Percentiles rank a stretch among this genome's conserved stretches.
phyloP scores from a whole-genome alignment of 2,113 vertebrate species.

The Tragelaphus buxtoni region DNA sequence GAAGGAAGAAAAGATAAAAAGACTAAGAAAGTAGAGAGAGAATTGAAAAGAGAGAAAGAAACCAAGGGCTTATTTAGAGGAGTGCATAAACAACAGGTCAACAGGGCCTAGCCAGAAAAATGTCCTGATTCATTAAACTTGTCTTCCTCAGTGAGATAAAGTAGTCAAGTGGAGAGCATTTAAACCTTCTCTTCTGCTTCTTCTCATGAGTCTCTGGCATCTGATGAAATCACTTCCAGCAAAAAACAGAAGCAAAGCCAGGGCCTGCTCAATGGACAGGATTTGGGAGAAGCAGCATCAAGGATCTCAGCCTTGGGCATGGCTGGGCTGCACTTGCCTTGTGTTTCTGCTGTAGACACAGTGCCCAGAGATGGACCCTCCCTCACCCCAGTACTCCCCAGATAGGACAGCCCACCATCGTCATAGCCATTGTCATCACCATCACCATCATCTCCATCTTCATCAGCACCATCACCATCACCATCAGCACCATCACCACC shows the following conservation, averaged over 20 bases:
- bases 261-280: not conserved
- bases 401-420: not conserved
- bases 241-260: rapidly evolving
- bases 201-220: not conserved
- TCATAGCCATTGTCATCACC: rapidly evolving
- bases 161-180: not conserved
- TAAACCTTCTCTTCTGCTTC: not conserved
- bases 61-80: not conserved
- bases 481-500: rapidly evolving
- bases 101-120: not conserved
- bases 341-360: not conserved
- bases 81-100: rapidly evolving
- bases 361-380: not conserved
- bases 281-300: rapidly evolving
- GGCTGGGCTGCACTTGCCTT: rapidly evolving
- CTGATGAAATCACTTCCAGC: not conserved
- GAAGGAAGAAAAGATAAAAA: not conserved
- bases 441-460: rapidly evolving
- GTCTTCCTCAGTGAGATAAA: not conserved
- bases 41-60: not conserved
- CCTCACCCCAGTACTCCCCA: not conserved
- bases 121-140: rapidly evolving
- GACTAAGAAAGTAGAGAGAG: not conserved
- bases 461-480: rapidly evolving
- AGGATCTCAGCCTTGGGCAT: rapidly evolving